Evolutionary conservation across 2,888 invertebrate species (phyloP).

Genomic region (Ophion obscuratus): DNA sequence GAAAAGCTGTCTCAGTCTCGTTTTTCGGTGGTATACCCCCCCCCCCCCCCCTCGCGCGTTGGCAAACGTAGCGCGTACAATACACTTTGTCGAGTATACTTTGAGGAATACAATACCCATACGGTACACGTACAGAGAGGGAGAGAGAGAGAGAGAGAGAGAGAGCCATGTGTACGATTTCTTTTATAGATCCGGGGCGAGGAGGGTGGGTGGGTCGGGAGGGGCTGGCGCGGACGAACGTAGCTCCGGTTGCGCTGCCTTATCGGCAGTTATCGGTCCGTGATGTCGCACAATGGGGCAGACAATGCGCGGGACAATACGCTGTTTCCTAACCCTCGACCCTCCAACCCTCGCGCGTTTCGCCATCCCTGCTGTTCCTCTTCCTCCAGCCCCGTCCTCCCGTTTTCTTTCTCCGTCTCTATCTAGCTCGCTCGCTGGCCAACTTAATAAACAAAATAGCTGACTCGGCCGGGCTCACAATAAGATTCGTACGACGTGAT

Average conservation of each 20-base stretch:
- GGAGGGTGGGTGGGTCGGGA: conserved; percentile 26
- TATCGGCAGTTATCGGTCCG: conserved; percentile 84
- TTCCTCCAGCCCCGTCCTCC: conserved; percentile 23
- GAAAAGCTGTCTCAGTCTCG: background rate
- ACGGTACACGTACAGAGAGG: background rate
- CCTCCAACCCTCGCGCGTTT: conserved; percentile 65
- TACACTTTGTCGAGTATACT: background rate
- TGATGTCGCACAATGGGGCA: conserved; percentile 84
- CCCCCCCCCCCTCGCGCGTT: too few species aligned
- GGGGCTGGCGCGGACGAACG: conserved; percentile 61
- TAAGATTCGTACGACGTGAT: conserved; percentile 80
- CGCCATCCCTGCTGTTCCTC: conserved; percentile 56
- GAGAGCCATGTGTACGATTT: conserved; percentile 54
- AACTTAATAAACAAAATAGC: conserved; percentile 84
- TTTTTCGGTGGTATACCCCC: background rate
- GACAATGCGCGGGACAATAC: conserved; percentile 84
- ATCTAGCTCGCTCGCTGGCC: conserved; percentile 69
- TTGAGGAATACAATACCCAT: background rate
- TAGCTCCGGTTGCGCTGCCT: conserved; percentile 81
- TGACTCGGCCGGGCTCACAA: conserved; percentile 81
- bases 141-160: background rate
- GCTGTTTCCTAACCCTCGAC: conserved; percentile 74
- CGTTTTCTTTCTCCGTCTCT: conserved; percentile 49
- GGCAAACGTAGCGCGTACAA: too few species aligned
- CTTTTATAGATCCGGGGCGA: conserved; percentile 67